phyloP scores from a whole-genome alignment of 2,113 vertebrate genomes.

The Antechinus flavipes region DNA sequence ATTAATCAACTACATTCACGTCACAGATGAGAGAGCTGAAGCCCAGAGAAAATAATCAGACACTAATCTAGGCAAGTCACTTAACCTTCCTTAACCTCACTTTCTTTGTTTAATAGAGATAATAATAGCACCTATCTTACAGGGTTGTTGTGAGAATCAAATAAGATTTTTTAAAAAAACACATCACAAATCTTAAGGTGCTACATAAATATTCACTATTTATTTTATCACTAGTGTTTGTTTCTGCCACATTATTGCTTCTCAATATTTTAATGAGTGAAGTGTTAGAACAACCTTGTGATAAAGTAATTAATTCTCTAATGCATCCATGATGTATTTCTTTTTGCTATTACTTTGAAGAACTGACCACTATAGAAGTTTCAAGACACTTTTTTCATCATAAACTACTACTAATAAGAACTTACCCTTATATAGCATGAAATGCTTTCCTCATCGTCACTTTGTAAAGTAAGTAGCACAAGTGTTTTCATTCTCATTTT shows the following conservation, averaged over 20 bases:
- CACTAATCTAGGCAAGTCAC: neutral
- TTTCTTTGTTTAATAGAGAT: neutral
- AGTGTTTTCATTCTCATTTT: neutral
- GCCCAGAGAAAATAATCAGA: neutral
- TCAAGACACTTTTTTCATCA: neutral
- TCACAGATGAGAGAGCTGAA: neutral
- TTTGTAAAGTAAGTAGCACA: neutral
- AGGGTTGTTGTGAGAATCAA: neutral
- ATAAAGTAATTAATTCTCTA: neutral
- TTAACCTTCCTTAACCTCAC: neutral
- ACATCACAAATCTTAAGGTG: neutral
- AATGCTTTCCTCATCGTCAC: neutral
- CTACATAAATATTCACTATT: neutral
- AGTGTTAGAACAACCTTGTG: neutral
- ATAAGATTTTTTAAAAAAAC: neutral
- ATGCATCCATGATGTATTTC: neutral
- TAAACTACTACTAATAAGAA: neutral
- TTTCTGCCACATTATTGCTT: neutral
- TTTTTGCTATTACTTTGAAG: neutral
- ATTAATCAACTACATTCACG: neutral
- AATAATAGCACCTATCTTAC: neutral
- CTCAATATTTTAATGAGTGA: neutral
- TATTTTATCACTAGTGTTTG: neutral
- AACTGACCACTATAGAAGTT: neutral
- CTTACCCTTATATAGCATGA: neutral